Percentiles rank a stretch among this genome's conserved stretches.
phyloP scores from a whole-genome alignment of 2,113 vertebrate species.

The Psettodes erumei region DNA sequence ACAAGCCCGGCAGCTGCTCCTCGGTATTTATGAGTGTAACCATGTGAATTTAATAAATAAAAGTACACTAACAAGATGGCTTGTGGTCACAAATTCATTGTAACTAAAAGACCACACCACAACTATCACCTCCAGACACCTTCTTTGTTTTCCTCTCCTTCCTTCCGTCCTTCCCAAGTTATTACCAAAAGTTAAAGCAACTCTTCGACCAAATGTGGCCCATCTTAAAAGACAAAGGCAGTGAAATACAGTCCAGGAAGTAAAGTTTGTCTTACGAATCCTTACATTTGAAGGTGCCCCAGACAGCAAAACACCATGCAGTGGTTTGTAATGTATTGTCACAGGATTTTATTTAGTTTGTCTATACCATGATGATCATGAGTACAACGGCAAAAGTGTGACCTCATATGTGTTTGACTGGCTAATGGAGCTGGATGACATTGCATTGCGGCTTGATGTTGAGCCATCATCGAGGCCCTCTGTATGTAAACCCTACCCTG shows the following conservation, averaged over 20 bases:
- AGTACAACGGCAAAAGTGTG: background rate
- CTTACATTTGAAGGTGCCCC: too few species aligned
- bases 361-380: background rate
- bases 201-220: background rate
- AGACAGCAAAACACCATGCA: background rate
- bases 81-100: background rate
- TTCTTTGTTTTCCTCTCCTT: too few species aligned
- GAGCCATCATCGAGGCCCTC: background rate
- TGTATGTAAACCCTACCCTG: background rate
- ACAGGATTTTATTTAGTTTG: background rate
- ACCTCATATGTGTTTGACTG: background rate
- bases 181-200: too few species aligned
- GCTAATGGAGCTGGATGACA: background rate
- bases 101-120: too few species aligned
- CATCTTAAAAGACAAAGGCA: background rate
- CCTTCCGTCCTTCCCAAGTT: too few species aligned
- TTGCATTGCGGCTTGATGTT: background rate
- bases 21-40: conserved; percentile 21
- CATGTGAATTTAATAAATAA: conserved; percentile 2
- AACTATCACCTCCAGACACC: too few species aligned
- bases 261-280: too few species aligned
- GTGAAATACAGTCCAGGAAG: background rate
- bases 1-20: conserved; percentile 9
- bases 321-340: background rate
- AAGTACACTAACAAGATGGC: too few species aligned